Evolutionary conservation across 2,113 vertebrate species (phyloP), one percentile per base, ranked within the genome.

Genomic region (Oncorhynchus kisutch): DNA sequence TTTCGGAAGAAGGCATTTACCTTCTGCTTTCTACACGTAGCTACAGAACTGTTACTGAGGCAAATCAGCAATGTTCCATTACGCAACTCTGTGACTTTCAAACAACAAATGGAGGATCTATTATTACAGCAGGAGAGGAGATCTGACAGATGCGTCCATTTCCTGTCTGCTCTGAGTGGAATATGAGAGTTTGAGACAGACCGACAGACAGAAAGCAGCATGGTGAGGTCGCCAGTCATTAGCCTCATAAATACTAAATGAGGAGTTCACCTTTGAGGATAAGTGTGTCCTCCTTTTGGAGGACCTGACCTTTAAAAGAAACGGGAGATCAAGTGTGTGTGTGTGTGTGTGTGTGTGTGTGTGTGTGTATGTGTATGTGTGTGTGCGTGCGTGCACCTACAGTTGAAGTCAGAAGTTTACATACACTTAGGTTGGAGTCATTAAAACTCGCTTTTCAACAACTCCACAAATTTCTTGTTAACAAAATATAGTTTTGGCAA

Each of bases 91-190:
- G 34, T 29, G 16, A 71, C 59, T 83, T 57, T 75, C 66, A 70
- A 75, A 85, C 22, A 78, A 75, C 87, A 71, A 70, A 79, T 14
- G 49, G 2, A 74, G 62, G 82, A 80, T 31, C 64, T 71, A 51
- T 74, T 78, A 74, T 59, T 60, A 72, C 16, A 76, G 78, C 51
- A 22, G 59, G 29, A 71, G 20, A 68, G 27, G 6, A 29, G 67
- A 22, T 13, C 16, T 18, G 68, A 25, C 34, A 71, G 62, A 70
- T 71, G 59, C 66, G 25, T 27, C 45, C 27, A 49, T 14, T n/a
- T 57, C 54, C 39, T 84, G 71, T 45, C 39, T 45, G 39, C 60
- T 67, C 31, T 71, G 11, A 34, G 64, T 71, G 73, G 66, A 85
- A 84, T 82, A 24, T 54, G 69, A 84, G 79, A 45, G 39, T 78